phyloP scores from a whole-genome alignment of 2,888 invertebrate genomes.

The Pilophorus perplexus region DNA sequence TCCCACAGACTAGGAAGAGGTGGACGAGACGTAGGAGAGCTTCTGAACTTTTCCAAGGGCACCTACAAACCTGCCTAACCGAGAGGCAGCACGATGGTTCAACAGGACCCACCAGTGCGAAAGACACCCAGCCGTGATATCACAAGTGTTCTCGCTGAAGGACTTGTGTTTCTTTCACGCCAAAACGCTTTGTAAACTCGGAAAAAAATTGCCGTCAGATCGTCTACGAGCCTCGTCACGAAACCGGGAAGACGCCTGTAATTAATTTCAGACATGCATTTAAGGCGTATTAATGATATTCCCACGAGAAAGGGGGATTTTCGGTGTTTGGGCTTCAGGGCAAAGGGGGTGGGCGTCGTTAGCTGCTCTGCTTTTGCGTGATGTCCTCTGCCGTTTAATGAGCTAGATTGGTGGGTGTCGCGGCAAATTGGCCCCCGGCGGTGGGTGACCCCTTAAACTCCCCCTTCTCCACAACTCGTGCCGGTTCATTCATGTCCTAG shows the following conservation, averaged over 20 bases:
- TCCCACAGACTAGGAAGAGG: too few species aligned
- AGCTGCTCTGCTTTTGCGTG: conserved; percentile 30
- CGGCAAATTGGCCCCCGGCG: conserved; percentile 35
- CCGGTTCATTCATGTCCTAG: too few species aligned
- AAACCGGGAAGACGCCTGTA: background rate
- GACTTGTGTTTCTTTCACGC: too few species aligned
- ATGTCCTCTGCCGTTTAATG: conserved; percentile 33
- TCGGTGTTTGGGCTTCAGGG: too few species aligned
- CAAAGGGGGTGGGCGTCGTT: conserved; percentile 1
- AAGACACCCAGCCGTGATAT: too few species aligned
- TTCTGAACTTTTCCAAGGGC: too few species aligned
- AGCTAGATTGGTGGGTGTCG: conserved; percentile 39
- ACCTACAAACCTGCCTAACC: too few species aligned
- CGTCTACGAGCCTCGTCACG: conserved; percentile 16
- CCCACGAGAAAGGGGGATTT: conserved; percentile 14
- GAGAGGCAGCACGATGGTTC: too few species aligned
- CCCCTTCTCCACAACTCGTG: background rate
- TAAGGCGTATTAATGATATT: conserved; percentile 32
- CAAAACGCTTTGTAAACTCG: too few species aligned
- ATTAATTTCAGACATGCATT: conserved; percentile 30
- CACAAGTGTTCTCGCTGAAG: too few species aligned
- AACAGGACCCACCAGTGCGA: too few species aligned
- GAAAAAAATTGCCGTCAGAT: conserved; percentile 11
- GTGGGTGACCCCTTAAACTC: background rate
- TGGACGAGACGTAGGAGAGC: too few species aligned